phyloP scores from a whole-genome alignment of 2,113 vertebrate genomes.

The Seriola dumerili region DNA sequence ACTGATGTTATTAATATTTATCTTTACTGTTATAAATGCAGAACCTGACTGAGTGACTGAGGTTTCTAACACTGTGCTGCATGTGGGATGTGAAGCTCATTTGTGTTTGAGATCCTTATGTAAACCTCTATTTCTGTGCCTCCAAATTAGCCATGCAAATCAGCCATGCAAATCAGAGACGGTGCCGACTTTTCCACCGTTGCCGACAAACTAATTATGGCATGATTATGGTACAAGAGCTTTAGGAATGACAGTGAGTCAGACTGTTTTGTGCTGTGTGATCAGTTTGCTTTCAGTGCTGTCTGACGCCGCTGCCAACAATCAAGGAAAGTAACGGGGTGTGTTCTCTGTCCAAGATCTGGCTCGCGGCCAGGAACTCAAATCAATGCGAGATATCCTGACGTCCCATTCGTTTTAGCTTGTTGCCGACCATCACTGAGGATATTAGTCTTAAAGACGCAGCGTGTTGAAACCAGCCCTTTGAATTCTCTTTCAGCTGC shows the following conservation, averaged over 20 bases:
- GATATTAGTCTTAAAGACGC: slow-evolving; percentile 23
- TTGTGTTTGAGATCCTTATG: too few relatives aligned
- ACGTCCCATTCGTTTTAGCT: slow-evolving; percentile 8
- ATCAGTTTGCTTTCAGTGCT: background rate
- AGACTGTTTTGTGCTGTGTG: slow-evolving; percentile 5
- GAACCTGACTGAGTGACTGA: too few relatives aligned
- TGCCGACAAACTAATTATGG: background rate
- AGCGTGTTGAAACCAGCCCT: background rate
- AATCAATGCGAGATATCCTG: slow-evolving; percentile 52
- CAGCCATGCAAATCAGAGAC: too few relatives aligned
- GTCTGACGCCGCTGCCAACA: slow-evolving; percentile 45
- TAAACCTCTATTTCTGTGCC: background rate
- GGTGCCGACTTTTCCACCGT: too few relatives aligned
- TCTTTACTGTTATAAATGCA: background rate
- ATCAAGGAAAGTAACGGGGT: slow-evolving; percentile 58
- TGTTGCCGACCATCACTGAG: slow-evolving; percentile 15
- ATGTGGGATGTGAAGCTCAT: too few relatives aligned
- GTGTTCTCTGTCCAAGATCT: slow-evolving; percentile 8
- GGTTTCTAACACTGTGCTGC: too few relatives aligned
- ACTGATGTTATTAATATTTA: background rate
- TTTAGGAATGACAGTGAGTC: background rate
- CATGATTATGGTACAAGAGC: background rate
- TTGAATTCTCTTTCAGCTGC: slow-evolving; percentile 3
- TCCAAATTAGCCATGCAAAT: too few relatives aligned
- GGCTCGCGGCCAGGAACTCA: slow-evolving; percentile 31